phyloP scores from a whole-genome alignment of 2,113 vertebrate genomes.

The Cygnus atratus region DNA sequence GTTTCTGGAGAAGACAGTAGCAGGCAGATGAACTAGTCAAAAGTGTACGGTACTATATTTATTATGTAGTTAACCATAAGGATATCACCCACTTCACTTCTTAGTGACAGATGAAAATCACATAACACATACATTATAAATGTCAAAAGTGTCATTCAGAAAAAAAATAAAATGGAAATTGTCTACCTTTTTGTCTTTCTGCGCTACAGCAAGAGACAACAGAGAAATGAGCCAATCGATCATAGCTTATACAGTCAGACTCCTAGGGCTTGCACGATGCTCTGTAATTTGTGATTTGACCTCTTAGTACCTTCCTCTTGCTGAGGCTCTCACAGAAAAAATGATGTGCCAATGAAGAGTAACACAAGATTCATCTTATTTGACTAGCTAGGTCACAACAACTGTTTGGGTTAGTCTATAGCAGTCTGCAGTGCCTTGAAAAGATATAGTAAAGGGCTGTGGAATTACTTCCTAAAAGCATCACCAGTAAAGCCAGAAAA shows the following conservation, averaged over 20 bases:
- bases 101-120: not conserved
- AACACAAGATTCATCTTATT: constrained; percentile 65
- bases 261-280: constrained; percentile 18
- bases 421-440: not conserved
- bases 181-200: not conserved
- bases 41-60: not conserved
- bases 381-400: constrained; percentile 45
- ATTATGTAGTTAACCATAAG: not conserved
- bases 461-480: not conserved
- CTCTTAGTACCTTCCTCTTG: constrained; percentile 17
- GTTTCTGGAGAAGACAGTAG: not conserved
- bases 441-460: constrained; percentile 3
- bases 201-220: not conserved
- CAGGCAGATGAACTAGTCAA: not conserved
- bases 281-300: constrained; percentile 57
- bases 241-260: not conserved
- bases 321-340: constrained; percentile 46
- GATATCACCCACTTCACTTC: not conserved
- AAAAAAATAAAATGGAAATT: not conserved
- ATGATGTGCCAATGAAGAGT: constrained; percentile 53
- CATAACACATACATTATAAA: not conserved
- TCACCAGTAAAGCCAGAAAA: constrained; percentile 10
- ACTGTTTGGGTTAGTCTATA: constrained; percentile 35
- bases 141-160: not conserved
- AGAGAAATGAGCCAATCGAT: constrained; percentile 21